phyloP scores from a whole-genome alignment of 2,797 vertebrate genomes.

The Babyrousa celebensis region DNA sequence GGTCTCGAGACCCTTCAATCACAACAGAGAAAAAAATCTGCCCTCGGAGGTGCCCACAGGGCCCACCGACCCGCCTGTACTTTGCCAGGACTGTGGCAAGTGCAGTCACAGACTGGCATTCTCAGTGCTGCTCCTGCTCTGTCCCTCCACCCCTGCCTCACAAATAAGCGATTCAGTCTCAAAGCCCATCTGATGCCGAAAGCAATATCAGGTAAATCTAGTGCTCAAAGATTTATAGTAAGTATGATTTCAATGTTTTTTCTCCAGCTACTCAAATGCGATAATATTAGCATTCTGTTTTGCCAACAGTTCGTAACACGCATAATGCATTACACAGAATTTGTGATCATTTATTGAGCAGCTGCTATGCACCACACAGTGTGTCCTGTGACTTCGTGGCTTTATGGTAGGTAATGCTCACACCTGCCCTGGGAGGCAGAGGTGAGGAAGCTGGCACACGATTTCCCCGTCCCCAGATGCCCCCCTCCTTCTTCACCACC shows the following conservation, averaged over 20 bases:
- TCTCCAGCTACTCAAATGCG: not conserved
- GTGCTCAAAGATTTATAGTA: not conserved
- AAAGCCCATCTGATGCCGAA: not conserved
- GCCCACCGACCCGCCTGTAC: not conserved
- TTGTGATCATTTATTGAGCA: too few species aligned
- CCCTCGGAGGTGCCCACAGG: not conserved
- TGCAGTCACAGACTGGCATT: not conserved
- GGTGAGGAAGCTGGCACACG: not conserved
- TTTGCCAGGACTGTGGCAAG: rapidly evolving
- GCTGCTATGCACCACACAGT: not conserved
- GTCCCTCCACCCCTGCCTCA: too few species aligned
- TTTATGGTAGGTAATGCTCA: rapidly evolving
- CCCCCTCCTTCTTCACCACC: rapidly evolving
- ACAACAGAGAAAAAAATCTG: not conserved
- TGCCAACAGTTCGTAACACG: not conserved
- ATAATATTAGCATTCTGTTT: not conserved
- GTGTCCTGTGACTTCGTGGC: too few species aligned
- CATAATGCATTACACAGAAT: not conserved
- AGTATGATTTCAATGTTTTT: not conserved
- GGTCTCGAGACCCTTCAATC: not conserved
- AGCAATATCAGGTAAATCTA: rapidly evolving
- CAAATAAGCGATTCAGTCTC: too few species aligned
- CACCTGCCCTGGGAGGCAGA: rapidly evolving
- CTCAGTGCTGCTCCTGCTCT: too few species aligned
- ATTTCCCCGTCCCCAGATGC: not conserved